Base-by-base conservation (phyloP, 2,888 invertebrate species). In the Adineta ricciae region DNA sequence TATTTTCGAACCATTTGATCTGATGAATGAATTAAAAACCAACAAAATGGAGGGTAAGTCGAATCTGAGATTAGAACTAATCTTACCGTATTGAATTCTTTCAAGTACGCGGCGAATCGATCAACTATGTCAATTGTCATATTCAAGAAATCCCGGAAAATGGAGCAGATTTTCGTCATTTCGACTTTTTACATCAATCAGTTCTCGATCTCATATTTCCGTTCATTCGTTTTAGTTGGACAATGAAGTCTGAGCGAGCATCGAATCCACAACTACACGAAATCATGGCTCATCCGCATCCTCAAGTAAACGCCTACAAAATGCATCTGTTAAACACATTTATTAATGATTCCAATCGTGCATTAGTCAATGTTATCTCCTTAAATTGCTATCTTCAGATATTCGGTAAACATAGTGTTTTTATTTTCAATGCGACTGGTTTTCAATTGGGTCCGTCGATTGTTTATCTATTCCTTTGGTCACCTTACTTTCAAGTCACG, bases 121-220 rank as follows among this genome's bases (percentile, higher is more conserved):
- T 85, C 19, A 85, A 85, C 56, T 85, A 50, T 82, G 85, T 85
- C 5, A 85, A 85, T 41, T 84, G 85, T 64, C 85, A 85, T 54
- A 52, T 85, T 38, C 85, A 85, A 52, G 85, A 85, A 84, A 84
- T 85, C n/a, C 85, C 85, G 19, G 85, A 85, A 49, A 85, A 85
- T 38, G 85, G 85, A 5, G 85, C 85, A 49, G 85, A 85, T 52
- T 46, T 85, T 73, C 83, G 85, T 16, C 85, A 85, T 38, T 85
- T 85, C 54, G 85, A 85, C 41, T 85, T 84, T 85, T 85, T 85
- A 49, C 85, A 85, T 56, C 78, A 83, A 32, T 50, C 38, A 14
- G 41, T 85, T 19, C 49, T 84, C 52, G 41, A 83, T 52, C 50
- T 56, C 82, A 78, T 83, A 21, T 64, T 64, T 64, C 49, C 78